These are phyloP conservation scores for Meloidogyne exigua DNA, from an alignment of 1,140 invertebrate genomes.

Conservation along the genomic window DNA sequence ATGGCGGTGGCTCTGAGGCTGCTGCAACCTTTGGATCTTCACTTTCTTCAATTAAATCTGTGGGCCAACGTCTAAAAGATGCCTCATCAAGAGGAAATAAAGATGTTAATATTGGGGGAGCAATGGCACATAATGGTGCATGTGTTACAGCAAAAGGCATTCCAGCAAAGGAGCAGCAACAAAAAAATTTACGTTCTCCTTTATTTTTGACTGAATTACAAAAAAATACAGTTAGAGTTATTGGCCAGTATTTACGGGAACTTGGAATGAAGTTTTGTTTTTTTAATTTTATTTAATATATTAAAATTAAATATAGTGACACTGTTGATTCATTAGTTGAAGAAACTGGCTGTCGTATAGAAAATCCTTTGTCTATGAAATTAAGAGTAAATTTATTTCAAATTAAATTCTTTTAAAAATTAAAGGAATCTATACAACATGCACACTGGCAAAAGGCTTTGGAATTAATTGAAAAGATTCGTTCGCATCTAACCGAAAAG, in stretches of 20 bases:
- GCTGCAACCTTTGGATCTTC: constrained; percentile 12
- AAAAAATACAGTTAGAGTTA: constrained; percentile 48
- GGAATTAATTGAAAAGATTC: constrained; percentile 45
- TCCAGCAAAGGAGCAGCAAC: neutral
- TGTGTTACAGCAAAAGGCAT: constrained; percentile 10
- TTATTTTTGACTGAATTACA: constrained; percentile 38
- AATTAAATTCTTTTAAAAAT: neutral
- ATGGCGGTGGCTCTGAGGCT: constrained; percentile 3
- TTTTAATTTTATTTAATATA: neutral
- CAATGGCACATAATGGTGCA: constrained; percentile 12
- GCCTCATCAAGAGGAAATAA: constrained; percentile 31
- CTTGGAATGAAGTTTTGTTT: constrained; percentile 45
- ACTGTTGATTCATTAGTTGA: constrained; percentile 50
- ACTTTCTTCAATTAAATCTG: constrained; percentile 20
- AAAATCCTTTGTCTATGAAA: constrained; percentile 34
- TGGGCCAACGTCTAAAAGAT: constrained; percentile 40
- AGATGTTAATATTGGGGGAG: neutral
- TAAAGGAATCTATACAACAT: constrained; percentile 11
- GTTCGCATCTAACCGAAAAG: constrained; percentile 22
- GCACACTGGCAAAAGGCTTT: constrained; percentile 35
- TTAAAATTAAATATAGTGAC: constrained; percentile 34
- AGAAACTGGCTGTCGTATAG: constrained; percentile 51
- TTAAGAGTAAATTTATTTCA: constrained; percentile 10
- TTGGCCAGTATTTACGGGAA: constrained; percentile 47
- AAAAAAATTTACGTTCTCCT: constrained; percentile 5